Percentiles rank a stretch among this genome's conserved stretches.
Evolutionary conservation across 2,113 vertebrate genomes (phyloP).

Genomic region (Phrynosoma blainvillii): DNA sequence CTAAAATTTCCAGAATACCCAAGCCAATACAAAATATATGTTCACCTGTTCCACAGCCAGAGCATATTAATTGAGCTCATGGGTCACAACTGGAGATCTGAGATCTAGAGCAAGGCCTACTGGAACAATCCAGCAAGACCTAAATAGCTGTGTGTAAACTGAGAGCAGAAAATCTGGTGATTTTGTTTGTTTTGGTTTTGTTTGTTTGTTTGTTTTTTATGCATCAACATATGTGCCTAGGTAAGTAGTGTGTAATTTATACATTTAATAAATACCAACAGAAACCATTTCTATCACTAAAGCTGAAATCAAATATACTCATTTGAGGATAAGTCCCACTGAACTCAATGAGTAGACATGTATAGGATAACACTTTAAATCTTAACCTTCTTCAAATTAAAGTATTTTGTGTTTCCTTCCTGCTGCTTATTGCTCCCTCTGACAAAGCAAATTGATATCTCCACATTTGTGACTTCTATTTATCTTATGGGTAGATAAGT

Average conservation of each 20-base stretch:
- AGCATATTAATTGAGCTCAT: neutral
- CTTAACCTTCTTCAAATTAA: neutral
- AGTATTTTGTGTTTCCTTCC: neutral
- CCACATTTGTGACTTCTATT: neutral
- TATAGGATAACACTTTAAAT: neutral
- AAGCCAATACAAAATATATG: neutral
- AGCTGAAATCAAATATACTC: neutral
- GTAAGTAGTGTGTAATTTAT: neutral
- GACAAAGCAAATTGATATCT: neutral
- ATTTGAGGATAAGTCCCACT: neutral
- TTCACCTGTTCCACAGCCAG: neutral
- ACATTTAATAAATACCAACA: neutral
- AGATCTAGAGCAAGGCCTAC: too few relatives aligned
- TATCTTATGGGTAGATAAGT: neutral
- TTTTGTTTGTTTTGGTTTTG: neutral
- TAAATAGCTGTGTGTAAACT: neutral
- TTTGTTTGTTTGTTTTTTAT: too few relatives aligned
- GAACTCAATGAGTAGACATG: too few relatives aligned
- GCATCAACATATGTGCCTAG: neutral
- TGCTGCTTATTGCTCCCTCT: neutral
- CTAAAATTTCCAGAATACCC: neutral
- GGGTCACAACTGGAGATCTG: neutral
- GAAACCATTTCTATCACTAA: neutral
- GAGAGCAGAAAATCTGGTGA: neutral
- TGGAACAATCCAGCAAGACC: neutral